Base-by-base conservation (phyloP, 2,797 vertebrate genomes). In the Thamnophis elegans region DNA sequence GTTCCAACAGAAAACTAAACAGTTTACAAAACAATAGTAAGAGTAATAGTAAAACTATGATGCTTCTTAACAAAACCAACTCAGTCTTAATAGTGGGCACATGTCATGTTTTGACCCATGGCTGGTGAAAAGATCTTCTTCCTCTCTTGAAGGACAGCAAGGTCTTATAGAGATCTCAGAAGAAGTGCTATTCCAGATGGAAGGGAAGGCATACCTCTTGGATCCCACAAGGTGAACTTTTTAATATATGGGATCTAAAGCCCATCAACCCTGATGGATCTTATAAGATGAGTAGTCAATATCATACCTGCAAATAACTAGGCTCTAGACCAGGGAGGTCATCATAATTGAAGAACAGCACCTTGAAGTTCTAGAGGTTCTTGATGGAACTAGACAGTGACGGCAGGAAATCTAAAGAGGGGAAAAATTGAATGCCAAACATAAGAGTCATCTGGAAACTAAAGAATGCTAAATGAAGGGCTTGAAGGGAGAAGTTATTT, bases 401-500 rank as follows among this genome's bases (percentile, higher is more conserved):
- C 10, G n/a, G 22, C 56, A 62, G 20, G 54, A 55, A 53, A 36
- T 26, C 22, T 55, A 7, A n/a, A 22, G 36, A 47, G 36, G 51
- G 5, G n/a, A 16, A 22, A 12, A 42, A 12, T 32, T 87, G 58
- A 87, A 56, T 87, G 22, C 85, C 58, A 60, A 55, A 87, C 5
- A 56, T 55, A 54, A 65, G 60, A 91, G n/a, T 65, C 51, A 87
- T 68, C 85, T 91, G 53, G 58, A 60, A 87, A 68, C 10, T 55
- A 53, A 87, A 36, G 51, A 68, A 91, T 91, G 68, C 47, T n/a
- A 89, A 60, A 85, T 51, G 56, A 60, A 89, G 13, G 28, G 68
- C 42, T 89, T 82, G 56, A 51, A 51, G 47, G 47, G 47, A 92
- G 68, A 89, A 92, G 56, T 47, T 78, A 28, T 92, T 89, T 88